These are phyloP conservation scores for Molorchus minor DNA, from an alignment of 2,888 invertebrate genomes.

Conservation along the genomic window DNA sequence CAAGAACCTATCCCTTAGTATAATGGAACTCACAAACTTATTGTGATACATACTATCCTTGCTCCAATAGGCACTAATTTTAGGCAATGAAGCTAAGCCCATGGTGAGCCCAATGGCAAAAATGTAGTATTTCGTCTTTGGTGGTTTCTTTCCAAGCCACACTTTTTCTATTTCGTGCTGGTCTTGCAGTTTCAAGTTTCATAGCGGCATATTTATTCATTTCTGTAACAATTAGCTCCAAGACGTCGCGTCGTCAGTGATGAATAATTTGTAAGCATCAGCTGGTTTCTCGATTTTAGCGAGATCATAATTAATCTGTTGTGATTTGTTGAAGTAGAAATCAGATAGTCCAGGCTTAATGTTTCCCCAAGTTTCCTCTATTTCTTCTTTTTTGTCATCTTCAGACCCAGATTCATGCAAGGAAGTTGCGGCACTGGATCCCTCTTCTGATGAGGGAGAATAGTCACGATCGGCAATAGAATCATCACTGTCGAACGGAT, in stretches of 20 bases:
- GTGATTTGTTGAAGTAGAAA: too few species aligned
- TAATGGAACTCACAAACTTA: neutral
- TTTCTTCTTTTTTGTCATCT: too few species aligned
- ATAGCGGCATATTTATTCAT: neutral
- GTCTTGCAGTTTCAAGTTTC: neutral
- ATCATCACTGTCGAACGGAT: too few species aligned
- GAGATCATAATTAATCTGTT: too few species aligned
- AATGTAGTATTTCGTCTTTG: neutral
- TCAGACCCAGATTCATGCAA: too few species aligned
- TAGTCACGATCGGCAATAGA: too few species aligned
- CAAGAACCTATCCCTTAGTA: neutral
- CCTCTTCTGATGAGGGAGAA: too few species aligned
- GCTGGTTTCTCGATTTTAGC: neutral
- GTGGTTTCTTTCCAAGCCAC: neutral
- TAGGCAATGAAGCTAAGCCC: neutral
- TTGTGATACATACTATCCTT: neutral
- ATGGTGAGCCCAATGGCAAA: neutral
- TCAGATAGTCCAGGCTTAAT: too few species aligned
- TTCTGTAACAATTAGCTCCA: neutral
- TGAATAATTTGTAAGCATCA: neutral
- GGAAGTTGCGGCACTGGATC: too few species aligned
- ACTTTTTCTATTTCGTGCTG: neutral
- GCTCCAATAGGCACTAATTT: neutral
- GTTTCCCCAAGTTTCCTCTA: too few species aligned
- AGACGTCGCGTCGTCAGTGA: neutral